Evolutionary conservation across 2,888 invertebrate genomes (phyloP).

Genomic region (Petrophora chlorosata): DNA sequence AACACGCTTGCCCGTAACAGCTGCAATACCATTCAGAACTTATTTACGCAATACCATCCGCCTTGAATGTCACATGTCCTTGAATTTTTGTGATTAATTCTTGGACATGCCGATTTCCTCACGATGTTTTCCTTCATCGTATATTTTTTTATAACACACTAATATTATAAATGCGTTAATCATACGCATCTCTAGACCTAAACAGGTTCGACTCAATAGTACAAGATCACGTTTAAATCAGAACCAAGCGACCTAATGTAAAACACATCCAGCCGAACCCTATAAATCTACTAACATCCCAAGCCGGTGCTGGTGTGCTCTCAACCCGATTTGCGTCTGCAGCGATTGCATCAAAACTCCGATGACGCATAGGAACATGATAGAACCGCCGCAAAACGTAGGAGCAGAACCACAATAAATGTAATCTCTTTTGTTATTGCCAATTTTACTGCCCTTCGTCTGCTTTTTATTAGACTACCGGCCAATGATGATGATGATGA

Average conservation of each 20-base stretch:
- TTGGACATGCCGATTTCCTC: no score
- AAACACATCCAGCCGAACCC: constrained; percentile 7
- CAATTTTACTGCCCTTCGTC: constrained; percentile 6
- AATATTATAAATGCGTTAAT: no score
- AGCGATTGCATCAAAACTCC: constrained; percentile 53
- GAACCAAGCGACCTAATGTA: neutral
- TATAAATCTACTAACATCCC: constrained; percentile 13
- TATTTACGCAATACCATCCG: no score
- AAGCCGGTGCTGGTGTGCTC: constrained; percentile 34
- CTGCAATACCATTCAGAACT: no score
- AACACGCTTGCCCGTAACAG: no score
- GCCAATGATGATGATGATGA: neutral
- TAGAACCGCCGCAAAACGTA: constrained; percentile 27
- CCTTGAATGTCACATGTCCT: no score
- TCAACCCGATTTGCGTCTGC: constrained; percentile 45
- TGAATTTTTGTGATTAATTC: no score
- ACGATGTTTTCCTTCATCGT: no score
- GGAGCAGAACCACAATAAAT: constrained; percentile 23
- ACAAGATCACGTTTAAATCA: neutral
- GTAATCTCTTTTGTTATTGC: constrained; percentile 24
- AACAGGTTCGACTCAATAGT: no score
- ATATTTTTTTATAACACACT: no score
- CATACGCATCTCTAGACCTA: no score
- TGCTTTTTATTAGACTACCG: constrained; percentile 6
- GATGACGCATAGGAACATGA: constrained; percentile 61